phyloP scores from a whole-genome alignment of 2,888 invertebrate species.

The Drosophila lacicola region DNA sequence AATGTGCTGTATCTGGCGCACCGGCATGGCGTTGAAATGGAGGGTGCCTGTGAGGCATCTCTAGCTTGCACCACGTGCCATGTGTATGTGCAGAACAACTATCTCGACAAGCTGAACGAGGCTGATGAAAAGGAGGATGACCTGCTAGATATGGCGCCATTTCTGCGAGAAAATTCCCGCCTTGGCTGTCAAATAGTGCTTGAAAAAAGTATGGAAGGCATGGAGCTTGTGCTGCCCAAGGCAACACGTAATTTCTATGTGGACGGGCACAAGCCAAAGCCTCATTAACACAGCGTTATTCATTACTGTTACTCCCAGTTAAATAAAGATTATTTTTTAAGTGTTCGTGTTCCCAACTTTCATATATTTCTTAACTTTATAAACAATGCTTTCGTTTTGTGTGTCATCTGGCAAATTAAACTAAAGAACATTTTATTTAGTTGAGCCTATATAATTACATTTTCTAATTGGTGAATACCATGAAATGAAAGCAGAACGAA shows the following conservation, averaged over 20 bases:
- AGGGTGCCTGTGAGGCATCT: conserved; percentile 99
- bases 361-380: conserved; percentile 63
- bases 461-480: conserved; percentile 67
- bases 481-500: conserved; percentile 38
- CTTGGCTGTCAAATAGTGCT: conserved; percentile 97
- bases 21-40: conserved; percentile 96
- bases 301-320: conserved; percentile 28
- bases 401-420: conserved; percentile 64
- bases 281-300: conserved; percentile 88
- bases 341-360: conserved; percentile 61
- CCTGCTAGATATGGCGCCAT: conserved; percentile 97
- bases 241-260: conserved; percentile 98
- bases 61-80: conserved; percentile 99
- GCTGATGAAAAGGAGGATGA: conserved; percentile 98
- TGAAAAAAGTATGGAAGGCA: conserved; percentile 94
- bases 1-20: conserved; percentile 97
- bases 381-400: conserved; percentile 64
- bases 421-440: conserved; percentile 71
- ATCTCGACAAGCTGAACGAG: conserved; percentile 90
- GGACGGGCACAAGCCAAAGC: conserved; percentile 97
- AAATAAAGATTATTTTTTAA: conserved; percentile 44
- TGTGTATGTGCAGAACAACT: conserved; percentile 93
- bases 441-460: conserved; percentile 72
- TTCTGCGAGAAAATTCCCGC: conserved; percentile 97
- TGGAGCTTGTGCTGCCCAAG: conserved; percentile 92